Evolutionary conservation across 2,797 vertebrate species (phyloP).

Genomic region (Pterois miles): DNA sequence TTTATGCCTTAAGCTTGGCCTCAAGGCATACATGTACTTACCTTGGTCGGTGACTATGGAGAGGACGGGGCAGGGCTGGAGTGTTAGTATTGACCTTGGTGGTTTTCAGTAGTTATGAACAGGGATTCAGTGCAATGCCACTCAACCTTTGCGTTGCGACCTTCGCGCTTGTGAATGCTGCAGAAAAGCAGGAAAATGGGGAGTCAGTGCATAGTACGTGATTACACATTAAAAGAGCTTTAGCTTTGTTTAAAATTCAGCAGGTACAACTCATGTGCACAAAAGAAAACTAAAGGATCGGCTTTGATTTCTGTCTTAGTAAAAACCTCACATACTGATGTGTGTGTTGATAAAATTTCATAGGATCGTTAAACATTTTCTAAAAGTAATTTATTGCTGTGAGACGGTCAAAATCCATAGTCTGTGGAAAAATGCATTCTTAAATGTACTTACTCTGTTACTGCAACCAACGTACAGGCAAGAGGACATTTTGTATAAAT

Average conservation of each 20-base stretch:
- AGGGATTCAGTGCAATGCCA: background rate
- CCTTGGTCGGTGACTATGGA: conserved; percentile 12
- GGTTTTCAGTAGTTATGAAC: conserved; percentile 11
- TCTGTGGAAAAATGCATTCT: no score
- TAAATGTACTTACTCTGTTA: background rate
- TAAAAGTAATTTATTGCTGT: background rate
- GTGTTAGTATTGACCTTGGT: conserved; percentile 28
- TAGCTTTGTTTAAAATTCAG: background rate
- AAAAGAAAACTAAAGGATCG: background rate
- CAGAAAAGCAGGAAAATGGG: background rate
- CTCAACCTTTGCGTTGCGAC: background rate
- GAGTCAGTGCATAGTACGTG: background rate
- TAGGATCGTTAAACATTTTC: no score
- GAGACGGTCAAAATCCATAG: background rate
- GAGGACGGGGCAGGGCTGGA: background rate
- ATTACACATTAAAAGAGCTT: background rate
- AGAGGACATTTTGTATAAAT: background rate
- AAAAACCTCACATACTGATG: background rate
- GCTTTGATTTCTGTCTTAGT: background rate
- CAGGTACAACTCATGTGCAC: background rate
- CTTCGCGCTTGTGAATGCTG: background rate
- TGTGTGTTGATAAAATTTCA: background rate
- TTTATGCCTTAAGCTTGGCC: background rate
- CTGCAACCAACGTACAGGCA: background rate
- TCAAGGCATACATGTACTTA: background rate